Evolutionary conservation across 2,797 vertebrate genomes (phyloP), one percentile per base, ranked within the genome.

Genomic region (Spatula versicolor): DNA sequence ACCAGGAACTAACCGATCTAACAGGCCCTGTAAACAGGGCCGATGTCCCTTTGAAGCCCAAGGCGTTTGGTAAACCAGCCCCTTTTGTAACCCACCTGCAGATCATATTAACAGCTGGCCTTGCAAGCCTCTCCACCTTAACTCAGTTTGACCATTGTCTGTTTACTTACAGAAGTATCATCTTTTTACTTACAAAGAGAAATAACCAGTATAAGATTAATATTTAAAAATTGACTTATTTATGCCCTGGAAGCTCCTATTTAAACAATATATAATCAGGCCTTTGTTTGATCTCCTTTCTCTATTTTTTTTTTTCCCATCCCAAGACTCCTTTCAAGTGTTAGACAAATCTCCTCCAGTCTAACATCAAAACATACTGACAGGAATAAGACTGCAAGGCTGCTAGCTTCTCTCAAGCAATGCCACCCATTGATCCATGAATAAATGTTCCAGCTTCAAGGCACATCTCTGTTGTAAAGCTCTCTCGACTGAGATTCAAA

Each of bases 371-470:
- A 96, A 93, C 83, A 85, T 1, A 62, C 75, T 93, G 96, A 96
- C 95, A 96, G 88, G 71, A 94, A 79, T 94, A 92, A 96, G 90
- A 89, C 91, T 96, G 95, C 90, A 33, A 96, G 92, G 92, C 92
- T 81, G 88, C 91, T 81, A 80, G 81, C 94, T 94, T 80, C 95
- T 96, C 93, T 94, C 90, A 72, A 95, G 93, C 94, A 88, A 82
- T 67, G 89, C 94, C 96, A 97, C 95, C 94, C 95, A 93, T 96
- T 96, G 96, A 97, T 97, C 96, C 93, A 80, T 96, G 96, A 96
- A 97, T 95, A 96, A 96, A 96, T 95, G 96, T 95, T 97, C 95
- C 91, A 90, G 93, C 96, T 97, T 83, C 96, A 92, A 97, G 96
- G 97, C 96, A 94, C 92, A 92, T 87, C 78, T 45, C 86, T 83